phyloP scores from a whole-genome alignment of 2,113 vertebrate species.

The Anhinga rufa region DNA sequence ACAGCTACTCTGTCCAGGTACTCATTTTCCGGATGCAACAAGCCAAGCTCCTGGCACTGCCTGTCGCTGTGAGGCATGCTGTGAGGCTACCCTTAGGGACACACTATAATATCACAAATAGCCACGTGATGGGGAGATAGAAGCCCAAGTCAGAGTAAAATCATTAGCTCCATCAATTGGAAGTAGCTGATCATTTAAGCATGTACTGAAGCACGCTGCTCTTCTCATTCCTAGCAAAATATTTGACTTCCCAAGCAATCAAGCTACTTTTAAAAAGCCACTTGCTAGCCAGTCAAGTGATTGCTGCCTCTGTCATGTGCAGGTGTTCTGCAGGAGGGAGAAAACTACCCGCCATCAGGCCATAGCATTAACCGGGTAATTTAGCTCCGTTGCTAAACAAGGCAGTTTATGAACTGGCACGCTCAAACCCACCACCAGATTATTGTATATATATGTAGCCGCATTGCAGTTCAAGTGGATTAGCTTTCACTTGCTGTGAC shows the following conservation, averaged over 20 bases:
- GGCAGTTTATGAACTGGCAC: background rate
- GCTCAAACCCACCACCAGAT: background rate
- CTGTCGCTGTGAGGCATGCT: fast-evolving
- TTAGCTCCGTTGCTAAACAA: background rate
- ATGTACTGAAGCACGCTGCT: background rate
- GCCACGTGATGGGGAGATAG: fast-evolving
- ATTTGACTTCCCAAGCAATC: background rate
- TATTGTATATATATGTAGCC: no score
- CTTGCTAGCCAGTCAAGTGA: background rate
- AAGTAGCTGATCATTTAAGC: background rate
- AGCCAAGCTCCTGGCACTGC: background rate
- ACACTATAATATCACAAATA: background rate
- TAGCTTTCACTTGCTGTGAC: background rate
- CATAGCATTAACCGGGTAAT: background rate
- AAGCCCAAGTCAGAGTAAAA: background rate
- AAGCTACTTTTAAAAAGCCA: background rate
- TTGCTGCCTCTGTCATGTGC: fast-evolving
- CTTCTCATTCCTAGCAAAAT: background rate
- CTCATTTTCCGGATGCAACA: background rate
- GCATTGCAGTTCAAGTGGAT: background rate
- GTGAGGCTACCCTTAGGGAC: background rate
- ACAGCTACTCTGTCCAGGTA: background rate
- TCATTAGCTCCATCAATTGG: background rate
- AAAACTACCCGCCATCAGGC: background rate
- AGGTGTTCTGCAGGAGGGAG: background rate